Evolutionary conservation across 2,888 invertebrate species (phyloP), one percentile per base, ranked within the genome.

Genomic region (Agriopis marginaria): DNA sequence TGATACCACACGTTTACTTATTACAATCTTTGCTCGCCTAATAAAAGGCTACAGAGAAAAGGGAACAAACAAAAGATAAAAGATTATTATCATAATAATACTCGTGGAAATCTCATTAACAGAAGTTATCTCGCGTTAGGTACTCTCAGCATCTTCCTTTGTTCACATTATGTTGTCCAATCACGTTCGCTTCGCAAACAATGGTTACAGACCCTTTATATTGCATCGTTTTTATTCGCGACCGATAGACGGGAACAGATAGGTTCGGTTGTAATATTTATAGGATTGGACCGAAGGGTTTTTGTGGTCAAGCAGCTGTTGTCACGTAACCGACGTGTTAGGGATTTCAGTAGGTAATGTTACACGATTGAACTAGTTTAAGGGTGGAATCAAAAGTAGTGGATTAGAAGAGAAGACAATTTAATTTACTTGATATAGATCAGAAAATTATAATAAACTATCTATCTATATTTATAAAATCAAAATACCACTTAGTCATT

Each of bases 81-180:
- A 83, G 82, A 84, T 85, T 86, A 88, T 83, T 85, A 84, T 84
- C 82, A 81, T 84, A 83, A 80, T 83, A 84, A 85, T 84, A 82
- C 84, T 84, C 82, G 82, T 86, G 85, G 82, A 87, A 87, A 86
- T 84, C 88, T 88, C 89, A 89, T 89, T 86, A 86, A 80, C 80
- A 79, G 75, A 81, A 83, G 84, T 85, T 85, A 86, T 85, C 79
- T 81, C 79, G 72, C 76, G 81, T 82, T 81, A 53, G 62, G 62
- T 62, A 81, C 80, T 80, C 79, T 79, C 78, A 75, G 70, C 76
- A 70, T 76, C 75, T 76, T 75, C 77, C 74, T 78, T 77, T 79
- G 76, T 79, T 75, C 75, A 53, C 55, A 72, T 79, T 76, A 75
- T 75, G 74, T 74, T 75, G 74, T 73, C 73, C 70, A 70, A 75